phyloP scores from a whole-genome alignment of 2,888 invertebrate genomes.

The Bombyx huttoni region DNA sequence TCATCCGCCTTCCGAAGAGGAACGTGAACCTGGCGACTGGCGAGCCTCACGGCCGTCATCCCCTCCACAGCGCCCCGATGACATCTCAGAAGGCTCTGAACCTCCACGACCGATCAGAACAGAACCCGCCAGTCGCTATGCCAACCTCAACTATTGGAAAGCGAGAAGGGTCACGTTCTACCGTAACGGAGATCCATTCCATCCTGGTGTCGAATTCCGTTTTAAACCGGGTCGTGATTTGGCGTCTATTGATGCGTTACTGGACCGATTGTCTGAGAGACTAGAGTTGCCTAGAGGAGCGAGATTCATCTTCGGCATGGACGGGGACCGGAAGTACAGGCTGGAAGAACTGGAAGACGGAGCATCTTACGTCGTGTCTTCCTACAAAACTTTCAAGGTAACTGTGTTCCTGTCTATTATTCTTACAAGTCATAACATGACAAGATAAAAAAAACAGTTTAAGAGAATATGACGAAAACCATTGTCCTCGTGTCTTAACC shows the following conservation, averaged over 20 bases:
- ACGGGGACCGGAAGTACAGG: slow-evolving; percentile 87
- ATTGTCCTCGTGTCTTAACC: too few species aligned
- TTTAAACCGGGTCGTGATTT: slow-evolving; percentile 92
- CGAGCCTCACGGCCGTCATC: slow-evolving; percentile 52
- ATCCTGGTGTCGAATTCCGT: slow-evolving; percentile 87
- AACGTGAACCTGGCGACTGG: slow-evolving; percentile 70
- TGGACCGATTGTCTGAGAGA: slow-evolving; percentile 89
- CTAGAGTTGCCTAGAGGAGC: slow-evolving; percentile 92
- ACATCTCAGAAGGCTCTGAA: slow-evolving; percentile 60
- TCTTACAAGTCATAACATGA: too few species aligned
- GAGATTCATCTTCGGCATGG: slow-evolving; percentile 92
- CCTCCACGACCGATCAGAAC: slow-evolving; percentile 71
- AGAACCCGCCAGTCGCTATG: slow-evolving; percentile 76
- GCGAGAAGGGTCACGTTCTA: slow-evolving; percentile 91
- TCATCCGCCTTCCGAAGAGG: slow-evolving; percentile 59
- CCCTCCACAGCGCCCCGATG: slow-evolving; percentile 55
- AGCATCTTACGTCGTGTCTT: slow-evolving; percentile 93
- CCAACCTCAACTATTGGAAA: slow-evolving; percentile 89
- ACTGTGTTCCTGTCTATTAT: neutral
- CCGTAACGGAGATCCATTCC: slow-evolving; percentile 94
- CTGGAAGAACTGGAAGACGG: slow-evolving; percentile 91
- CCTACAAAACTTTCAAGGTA: slow-evolving; percentile 92
- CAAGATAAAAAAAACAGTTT: too few species aligned
- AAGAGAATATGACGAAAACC: too few species aligned
- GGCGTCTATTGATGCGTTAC: slow-evolving; percentile 85